Evolutionary conservation across 2,888 invertebrate species (phyloP), one percentile per base, ranked within the genome.

Genomic region (Nymphalis c-album): DNA sequence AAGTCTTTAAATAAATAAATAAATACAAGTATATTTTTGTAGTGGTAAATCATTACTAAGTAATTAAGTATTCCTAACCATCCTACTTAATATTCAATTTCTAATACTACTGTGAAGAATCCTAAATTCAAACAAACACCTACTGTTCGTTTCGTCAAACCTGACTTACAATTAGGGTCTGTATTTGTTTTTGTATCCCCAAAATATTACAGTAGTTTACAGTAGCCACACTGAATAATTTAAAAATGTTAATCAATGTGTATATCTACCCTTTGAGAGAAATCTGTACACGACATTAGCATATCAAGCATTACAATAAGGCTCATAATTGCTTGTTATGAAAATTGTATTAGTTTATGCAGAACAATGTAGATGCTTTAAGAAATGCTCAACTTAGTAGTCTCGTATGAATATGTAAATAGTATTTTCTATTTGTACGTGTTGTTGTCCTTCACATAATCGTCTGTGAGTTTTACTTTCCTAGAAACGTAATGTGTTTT

Each of bases 201-300:
- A 57, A 66, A 69, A 67, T 64, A 53, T 55, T 65, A 64, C 75
- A 73, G 72, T 74, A 76, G 75, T 77, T 76, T 71, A 78, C 78
- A 69, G 77, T 77, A 78, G 77, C 76, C 68, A 51, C 63, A 69
- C 73, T 73, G 76, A 72, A 78, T 78, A 73, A 75, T 71, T 67
- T 63, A 70, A 65, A 68, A 60, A 66, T 63, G 35, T 65, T 58
- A 45, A 62, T 47, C 55, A 22, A 60, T 59, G 35, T 53, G 61
- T 50, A 17, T 50, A 17, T 20, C 13, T 26, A 59, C 26, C 59
- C n/a, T 57, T 63, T 57, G 31, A 18, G 31, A 18, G n/a, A 22
- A 18, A 59, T 45, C 17, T 26, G 13, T 35, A 55, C 7, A n/a
- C 31, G n/a, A n/a, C 35, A 55, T 17, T 55, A 55, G 35, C 31